A percentile compares a stretch with the other conserved stretches of the same genome.
Conservation (phyloP, 1,140 invertebrate species). For the Aleiodes sp. region DNA sequence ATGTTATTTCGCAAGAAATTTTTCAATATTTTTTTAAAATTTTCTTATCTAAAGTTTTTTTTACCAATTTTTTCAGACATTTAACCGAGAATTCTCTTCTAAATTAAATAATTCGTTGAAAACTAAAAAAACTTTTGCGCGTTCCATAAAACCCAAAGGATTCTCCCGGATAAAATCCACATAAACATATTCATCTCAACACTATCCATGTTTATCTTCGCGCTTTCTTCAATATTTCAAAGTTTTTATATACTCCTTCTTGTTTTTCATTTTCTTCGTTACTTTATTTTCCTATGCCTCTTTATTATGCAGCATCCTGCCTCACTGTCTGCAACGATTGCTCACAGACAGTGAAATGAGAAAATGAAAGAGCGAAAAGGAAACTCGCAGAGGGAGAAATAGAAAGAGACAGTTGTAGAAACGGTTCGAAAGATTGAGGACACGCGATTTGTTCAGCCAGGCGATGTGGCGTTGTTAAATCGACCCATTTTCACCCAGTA, state of each 20-base stretch:
- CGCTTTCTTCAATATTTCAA: background rate
- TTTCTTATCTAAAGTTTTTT: no score
- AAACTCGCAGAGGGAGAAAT: background rate
- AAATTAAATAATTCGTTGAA: no score
- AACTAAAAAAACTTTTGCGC: no score
- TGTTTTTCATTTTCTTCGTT: background rate
- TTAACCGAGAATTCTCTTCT: no score
- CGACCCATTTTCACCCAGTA: conserved; percentile 25
- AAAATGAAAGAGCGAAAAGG: background rate
- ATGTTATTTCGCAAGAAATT: no score
- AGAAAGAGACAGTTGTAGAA: conserved; percentile 11
- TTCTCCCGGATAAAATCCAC: no score
- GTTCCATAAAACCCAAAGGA: no score
- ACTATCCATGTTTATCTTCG: background rate
- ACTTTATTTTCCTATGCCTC: no score
- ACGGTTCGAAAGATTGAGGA: conserved; percentile 31
- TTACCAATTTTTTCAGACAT: no score
- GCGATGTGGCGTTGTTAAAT: conserved; percentile 20
- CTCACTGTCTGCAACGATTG: background rate
- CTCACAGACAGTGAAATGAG: no score
- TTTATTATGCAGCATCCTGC: conserved; percentile 2
- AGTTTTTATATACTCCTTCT: background rate
- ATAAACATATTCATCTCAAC: background rate
- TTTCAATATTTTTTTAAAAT: no score
- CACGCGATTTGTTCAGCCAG: conserved; percentile 25